Conservation (phyloP, 2,797 vertebrate genomes). For the Rhinichthys osculus region DNA sequence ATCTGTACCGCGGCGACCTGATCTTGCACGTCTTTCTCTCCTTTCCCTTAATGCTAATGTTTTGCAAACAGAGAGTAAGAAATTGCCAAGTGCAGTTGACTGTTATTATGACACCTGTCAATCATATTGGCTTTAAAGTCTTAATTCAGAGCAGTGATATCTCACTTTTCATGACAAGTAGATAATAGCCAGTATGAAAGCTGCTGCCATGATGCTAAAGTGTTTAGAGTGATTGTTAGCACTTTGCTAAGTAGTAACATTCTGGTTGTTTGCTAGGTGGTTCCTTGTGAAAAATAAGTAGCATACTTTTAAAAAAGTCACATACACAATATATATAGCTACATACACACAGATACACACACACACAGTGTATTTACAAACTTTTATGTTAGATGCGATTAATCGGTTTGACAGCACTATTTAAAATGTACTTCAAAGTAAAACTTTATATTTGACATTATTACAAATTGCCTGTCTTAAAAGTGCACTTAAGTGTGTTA, state of each 20-base stretch:
- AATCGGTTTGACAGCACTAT: not conserved
- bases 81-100: constrained; percentile 12
- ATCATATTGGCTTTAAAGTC: constrained; percentile 6
- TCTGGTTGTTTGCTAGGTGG: not conserved
- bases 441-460: not conserved
- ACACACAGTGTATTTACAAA: not conserved
- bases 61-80: constrained; percentile 50
- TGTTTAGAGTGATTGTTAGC: not conserved
- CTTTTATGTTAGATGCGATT: not conserved
- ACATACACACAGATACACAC: too few species aligned
- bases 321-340: too few species aligned
- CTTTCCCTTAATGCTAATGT: constrained; percentile 50
- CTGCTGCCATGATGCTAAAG: not conserved
- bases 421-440: not conserved
- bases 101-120: constrained; percentile 19
- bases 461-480: not conserved
- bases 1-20: constrained; percentile 69
- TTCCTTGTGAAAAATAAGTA: not conserved
- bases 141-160: not conserved
- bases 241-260: not conserved
- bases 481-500: not conserved
- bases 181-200: not conserved
- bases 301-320: not conserved
- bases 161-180: not conserved
- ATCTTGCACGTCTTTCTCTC: constrained; percentile 39